phyloP scores from a whole-genome alignment of 2,797 vertebrate species.

The Poecilia velifera region DNA sequence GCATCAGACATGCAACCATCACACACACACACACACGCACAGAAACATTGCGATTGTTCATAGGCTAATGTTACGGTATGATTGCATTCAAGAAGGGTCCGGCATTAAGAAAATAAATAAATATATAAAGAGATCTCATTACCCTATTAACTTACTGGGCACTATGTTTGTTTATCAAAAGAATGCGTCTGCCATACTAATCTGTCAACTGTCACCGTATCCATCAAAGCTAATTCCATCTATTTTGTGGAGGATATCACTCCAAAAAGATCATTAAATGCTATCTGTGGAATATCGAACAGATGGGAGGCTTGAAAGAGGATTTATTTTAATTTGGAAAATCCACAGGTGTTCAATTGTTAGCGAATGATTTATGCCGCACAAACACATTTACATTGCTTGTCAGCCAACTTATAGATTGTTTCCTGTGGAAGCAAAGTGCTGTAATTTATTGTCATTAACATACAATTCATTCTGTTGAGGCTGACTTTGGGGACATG shows the following conservation, averaged over 20 bases:
- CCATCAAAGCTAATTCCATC: constrained; percentile 54
- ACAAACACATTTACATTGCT: constrained; percentile 63
- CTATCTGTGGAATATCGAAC: constrained; percentile 41
- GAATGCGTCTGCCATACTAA: constrained; percentile 13
- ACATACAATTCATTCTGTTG: constrained; percentile 53
- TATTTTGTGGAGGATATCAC: constrained; percentile 47
- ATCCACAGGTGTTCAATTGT: constrained; percentile 64
- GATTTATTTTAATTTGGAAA: constrained; percentile 54
- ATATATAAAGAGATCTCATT: constrained; percentile 40
- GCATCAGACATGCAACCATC: constrained; percentile 63
- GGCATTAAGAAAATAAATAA: constrained; percentile 41
- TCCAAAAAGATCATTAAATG: constrained; percentile 39
- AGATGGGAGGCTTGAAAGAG: constrained; percentile 44
- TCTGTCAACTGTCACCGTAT: constrained; percentile 39
- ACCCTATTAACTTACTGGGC: constrained; percentile 44
- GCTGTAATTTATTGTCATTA: constrained; percentile 63
- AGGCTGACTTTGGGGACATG: constrained; percentile 42
- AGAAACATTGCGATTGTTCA: constrained; percentile 27
- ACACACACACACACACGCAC: constrained; percentile 22
- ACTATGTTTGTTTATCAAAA: constrained; percentile 30
- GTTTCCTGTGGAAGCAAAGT: constrained; percentile 59
- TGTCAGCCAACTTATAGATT: constrained; percentile 54
- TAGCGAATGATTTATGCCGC: constrained; percentile 58
- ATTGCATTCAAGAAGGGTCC: constrained; percentile 51
- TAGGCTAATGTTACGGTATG: constrained; percentile 33